These are phyloP conservation scores for Rhizoglyphus robini DNA, from an alignment of 1,140 invertebrate species.

Conservation along the genomic window DNA sequence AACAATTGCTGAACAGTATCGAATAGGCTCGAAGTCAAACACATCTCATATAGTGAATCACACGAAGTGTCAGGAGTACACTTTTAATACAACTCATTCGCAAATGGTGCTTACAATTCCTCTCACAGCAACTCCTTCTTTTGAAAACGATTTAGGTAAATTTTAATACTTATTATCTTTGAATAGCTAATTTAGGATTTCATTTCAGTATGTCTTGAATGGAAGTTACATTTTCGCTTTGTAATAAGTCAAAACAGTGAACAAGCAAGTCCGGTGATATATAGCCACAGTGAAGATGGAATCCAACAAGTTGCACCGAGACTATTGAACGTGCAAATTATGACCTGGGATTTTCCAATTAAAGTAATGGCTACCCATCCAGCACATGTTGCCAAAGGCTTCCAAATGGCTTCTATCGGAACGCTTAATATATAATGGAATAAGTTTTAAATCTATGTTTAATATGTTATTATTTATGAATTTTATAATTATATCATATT, in stretches of 20 bases:
- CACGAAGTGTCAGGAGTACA: constrained; percentile 82
- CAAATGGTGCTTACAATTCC: constrained; percentile 84
- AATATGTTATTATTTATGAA: not conserved
- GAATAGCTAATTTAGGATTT: no score
- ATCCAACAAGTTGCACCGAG: constrained; percentile 60
- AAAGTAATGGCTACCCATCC: constrained; percentile 79
- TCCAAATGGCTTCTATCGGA: constrained; percentile 19
- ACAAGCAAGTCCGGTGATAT: constrained; percentile 25
- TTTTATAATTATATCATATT: not conserved
- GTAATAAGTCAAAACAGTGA: constrained; percentile 52
- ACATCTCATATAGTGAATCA: constrained; percentile 42
- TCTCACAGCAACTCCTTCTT: constrained; percentile 79
- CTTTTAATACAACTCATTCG: constrained; percentile 68
- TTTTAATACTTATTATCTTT: no score
- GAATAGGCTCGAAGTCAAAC: constrained; percentile 27
- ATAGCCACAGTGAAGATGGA: constrained; percentile 37
- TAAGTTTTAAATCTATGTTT: not conserved
- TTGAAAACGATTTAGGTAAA: constrained; percentile 65
- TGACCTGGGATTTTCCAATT: constrained; percentile 93
- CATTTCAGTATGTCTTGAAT: constrained; percentile 61
- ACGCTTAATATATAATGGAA: constrained; percentile 4
- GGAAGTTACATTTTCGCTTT: constrained; percentile 93
- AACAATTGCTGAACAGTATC: constrained; percentile 50
- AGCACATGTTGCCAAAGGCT: constrained; percentile 45
- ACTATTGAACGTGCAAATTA: constrained; percentile 79